Conservation (phyloP, 2,888 invertebrate genomes). For the Mythimna loreyi region DNA sequence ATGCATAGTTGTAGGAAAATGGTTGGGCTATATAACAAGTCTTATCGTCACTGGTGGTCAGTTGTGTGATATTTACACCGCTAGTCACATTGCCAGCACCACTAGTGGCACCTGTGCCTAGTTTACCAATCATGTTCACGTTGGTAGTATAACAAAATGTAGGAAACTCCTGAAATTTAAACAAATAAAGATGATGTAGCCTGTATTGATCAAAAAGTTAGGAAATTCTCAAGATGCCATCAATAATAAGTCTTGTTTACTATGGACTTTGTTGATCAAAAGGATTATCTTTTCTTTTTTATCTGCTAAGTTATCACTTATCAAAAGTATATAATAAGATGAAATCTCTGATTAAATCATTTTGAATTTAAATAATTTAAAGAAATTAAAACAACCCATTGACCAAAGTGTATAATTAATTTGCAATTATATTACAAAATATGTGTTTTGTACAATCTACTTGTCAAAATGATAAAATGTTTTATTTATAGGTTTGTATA, state of each 20-base stretch:
- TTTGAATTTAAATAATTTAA: neutral
- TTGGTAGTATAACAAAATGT: conserved; percentile 94
- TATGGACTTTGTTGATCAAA: too few species aligned
- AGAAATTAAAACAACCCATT: too few species aligned
- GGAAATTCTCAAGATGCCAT: neutral
- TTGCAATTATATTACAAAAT: too few species aligned
- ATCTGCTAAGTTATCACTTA: neutral
- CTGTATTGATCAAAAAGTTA: neutral
- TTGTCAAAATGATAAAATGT: too few species aligned
- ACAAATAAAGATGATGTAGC: conserved; percentile 8
- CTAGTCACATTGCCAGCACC: conserved; percentile 73
- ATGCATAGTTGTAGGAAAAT: conserved; percentile 95
- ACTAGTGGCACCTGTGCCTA: conserved; percentile 85
- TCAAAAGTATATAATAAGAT: too few species aligned
- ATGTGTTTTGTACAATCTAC: neutral
- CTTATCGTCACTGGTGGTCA: conserved; percentile 92
- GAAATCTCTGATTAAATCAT: neutral
- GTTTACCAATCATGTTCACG: conserved; percentile 93
- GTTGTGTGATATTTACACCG: conserved; percentile 93
- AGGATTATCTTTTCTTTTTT: neutral
- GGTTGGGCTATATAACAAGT: conserved; percentile 94
- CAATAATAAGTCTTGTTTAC: too few species aligned
- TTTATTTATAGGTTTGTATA: neutral
- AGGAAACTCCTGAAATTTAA: conserved; percentile 90
- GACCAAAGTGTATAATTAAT: too few species aligned